These are phyloP conservation scores for Diadumene lineata DNA, from an alignment of 92 coral and sea anemone species.

Conservation along the genomic window DNA sequence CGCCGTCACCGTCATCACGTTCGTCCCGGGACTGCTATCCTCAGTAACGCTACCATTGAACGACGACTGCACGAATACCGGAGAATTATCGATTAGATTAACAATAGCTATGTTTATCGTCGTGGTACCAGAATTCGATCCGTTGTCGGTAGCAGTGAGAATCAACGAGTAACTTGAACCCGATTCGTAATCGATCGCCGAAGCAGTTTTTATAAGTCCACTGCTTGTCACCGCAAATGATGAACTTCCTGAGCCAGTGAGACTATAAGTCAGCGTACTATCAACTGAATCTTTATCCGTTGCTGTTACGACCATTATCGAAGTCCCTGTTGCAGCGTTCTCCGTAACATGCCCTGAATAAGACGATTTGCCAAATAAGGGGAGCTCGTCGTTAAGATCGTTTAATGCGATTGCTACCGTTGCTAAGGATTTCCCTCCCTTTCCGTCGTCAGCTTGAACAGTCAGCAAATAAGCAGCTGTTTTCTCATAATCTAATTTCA, in stretches of 20 bases:
- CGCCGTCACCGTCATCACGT: constrained; percentile 43
- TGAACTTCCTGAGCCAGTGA: constrained; percentile 51
- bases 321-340: constrained; percentile 52
- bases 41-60: constrained; percentile 49
- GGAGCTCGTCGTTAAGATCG: constrained; percentile 74
- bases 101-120: constrained; percentile 38
- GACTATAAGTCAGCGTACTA: constrained; percentile 54
- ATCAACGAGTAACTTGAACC: constrained; percentile 50
- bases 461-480: constrained; percentile 46
- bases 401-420: constrained; percentile 43
- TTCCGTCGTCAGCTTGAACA: constrained; percentile 60
- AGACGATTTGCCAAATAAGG: constrained; percentile 56
- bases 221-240: constrained; percentile 41
- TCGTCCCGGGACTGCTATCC: constrained; percentile 50
- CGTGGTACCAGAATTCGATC: constrained; percentile 55
- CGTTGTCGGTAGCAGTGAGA: constrained; percentile 53
- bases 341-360: constrained; percentile 73
- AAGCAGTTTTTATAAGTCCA: constrained; percentile 55
- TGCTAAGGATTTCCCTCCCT: constrained; percentile 49
- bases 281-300: constrained; percentile 61
- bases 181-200: constrained; percentile 46
- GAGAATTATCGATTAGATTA: constrained; percentile 53
- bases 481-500: constrained; percentile 41
- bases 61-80: constrained; percentile 43
- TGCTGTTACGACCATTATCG: constrained; percentile 67